phyloP scores from a whole-genome alignment of 2,113 vertebrate genomes.

The Herpailurus yagouaroundi region DNA sequence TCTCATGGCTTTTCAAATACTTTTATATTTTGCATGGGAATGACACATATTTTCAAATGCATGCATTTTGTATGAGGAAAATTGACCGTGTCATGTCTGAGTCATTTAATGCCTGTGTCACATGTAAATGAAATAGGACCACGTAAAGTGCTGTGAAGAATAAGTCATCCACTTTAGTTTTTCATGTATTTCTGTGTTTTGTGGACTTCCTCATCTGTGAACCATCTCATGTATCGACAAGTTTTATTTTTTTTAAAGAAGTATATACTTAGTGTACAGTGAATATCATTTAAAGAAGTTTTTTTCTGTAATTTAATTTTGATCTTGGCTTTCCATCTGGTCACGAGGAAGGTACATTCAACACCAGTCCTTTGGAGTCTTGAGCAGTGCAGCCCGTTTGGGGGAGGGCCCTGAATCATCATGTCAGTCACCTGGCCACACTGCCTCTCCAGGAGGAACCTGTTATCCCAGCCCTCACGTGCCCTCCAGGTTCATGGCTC shows the following conservation, averaged over 20 bases:
- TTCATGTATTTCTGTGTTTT: slow-evolving; percentile 42
- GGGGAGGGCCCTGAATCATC: not conserved
- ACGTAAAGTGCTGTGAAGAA: slow-evolving; percentile 35
- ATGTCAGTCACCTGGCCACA: not conserved
- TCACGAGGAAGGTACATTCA: not conserved
- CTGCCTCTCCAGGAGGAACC: not conserved
- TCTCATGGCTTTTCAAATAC: slow-evolving; percentile 73
- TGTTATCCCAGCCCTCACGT: not conserved
- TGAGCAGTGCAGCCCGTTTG: not conserved
- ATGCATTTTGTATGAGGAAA: slow-evolving; percentile 48
- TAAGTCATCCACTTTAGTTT: slow-evolving; percentile 28
- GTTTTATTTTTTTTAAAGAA: slow-evolving; percentile 44
- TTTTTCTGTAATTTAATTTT: slow-evolving; percentile 2
- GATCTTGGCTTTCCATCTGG: not conserved
- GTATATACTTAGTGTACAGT: not conserved
- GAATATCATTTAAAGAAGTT: not conserved
- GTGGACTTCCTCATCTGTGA: slow-evolving; percentile 53
- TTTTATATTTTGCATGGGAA: slow-evolving; percentile 41
- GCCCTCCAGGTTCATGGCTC: not conserved
- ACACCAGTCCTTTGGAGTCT: not conserved
- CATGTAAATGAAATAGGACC: slow-evolving; percentile 23
- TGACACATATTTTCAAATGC: slow-evolving; percentile 39
- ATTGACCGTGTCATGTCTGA: not conserved
- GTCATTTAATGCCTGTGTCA: slow-evolving; percentile 36
- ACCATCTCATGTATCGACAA: not conserved